These are phyloP conservation scores for Aratinga solstitialis DNA, from an alignment of 2,797 vertebrate species.

Conservation along the genomic window DNA sequence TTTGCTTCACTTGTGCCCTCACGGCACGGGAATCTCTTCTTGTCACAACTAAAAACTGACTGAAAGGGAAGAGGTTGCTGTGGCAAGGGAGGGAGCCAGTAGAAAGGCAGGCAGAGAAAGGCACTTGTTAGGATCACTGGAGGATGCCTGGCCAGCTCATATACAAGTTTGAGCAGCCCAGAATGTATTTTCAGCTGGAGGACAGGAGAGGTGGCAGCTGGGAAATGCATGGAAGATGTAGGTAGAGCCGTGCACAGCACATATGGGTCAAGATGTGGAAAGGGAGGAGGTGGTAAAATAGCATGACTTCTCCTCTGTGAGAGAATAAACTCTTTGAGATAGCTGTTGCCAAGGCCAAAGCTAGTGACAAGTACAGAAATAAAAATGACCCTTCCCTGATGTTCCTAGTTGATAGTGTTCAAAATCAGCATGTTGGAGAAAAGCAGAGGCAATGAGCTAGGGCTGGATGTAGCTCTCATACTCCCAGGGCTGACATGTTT, in stretches of 20 bases:
- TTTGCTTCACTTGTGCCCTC: not conserved
- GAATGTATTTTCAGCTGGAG: not conserved
- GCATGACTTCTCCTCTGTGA: not conserved
- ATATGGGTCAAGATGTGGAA: not conserved
- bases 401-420: not conserved
- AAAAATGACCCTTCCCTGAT: not conserved
- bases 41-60: not conserved
- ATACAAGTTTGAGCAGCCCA: not conserved
- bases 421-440: not conserved
- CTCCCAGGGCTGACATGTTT: not conserved
- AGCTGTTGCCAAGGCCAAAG: not conserved
- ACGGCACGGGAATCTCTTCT: not conserved
- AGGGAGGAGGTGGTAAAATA: not conserved
- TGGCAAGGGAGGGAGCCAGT: not conserved
- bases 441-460: not conserved
- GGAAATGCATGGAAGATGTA: not conserved
- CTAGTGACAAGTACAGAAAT: not conserved
- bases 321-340: not conserved
- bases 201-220: not conserved
- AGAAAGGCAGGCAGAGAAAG: not conserved
- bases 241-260: fast-evolving
- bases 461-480: not conserved
- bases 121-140: not conserved
- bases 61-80: not conserved
- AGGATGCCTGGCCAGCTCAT: not conserved